These are phyloP conservation scores for Pseudochromis fuscus DNA, from an alignment of 2,797 vertebrate species.

Conservation along the genomic window DNA sequence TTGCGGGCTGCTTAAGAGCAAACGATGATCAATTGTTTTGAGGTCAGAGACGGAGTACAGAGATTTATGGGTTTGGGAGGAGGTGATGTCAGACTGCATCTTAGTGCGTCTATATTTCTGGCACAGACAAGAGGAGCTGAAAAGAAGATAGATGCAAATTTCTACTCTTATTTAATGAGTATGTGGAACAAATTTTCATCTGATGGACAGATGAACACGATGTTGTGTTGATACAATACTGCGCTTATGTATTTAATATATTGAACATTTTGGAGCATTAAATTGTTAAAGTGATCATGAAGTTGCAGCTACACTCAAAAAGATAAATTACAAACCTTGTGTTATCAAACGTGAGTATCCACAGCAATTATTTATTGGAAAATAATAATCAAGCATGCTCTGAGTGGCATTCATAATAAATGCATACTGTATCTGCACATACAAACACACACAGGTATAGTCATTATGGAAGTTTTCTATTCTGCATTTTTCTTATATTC, in stretches of 20 bases:
- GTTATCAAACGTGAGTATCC: constrained; percentile 29
- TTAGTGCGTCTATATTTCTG: constrained; percentile 21
- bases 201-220: neutral
- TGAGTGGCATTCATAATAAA: constrained; percentile 37
- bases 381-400: constrained; percentile 72
- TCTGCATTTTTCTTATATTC: constrained; percentile 13
- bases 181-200: constrained; percentile 13
- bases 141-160: constrained; percentile 13
- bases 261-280: constrained; percentile 12
- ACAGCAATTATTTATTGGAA: constrained; percentile 75
- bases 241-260: constrained; percentile 26
- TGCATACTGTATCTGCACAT: constrained; percentile 30
- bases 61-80: constrained; percentile 50
- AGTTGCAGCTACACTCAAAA: neutral
- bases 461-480: constrained; percentile 44
- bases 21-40: constrained; percentile 44
- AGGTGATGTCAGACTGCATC: constrained; percentile 26
- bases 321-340: constrained; percentile 16
- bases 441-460: constrained; percentile 48
- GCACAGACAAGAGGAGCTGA: constrained; percentile 26
- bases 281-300: too few species aligned
- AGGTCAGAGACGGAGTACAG: constrained; percentile 29
- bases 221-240: neutral
- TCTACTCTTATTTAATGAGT: constrained; percentile 9
- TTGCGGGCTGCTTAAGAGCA: constrained; percentile 16